Conservation (phyloP, 1,140 invertebrate species). For the Drosophila nigrodunni region DNA sequence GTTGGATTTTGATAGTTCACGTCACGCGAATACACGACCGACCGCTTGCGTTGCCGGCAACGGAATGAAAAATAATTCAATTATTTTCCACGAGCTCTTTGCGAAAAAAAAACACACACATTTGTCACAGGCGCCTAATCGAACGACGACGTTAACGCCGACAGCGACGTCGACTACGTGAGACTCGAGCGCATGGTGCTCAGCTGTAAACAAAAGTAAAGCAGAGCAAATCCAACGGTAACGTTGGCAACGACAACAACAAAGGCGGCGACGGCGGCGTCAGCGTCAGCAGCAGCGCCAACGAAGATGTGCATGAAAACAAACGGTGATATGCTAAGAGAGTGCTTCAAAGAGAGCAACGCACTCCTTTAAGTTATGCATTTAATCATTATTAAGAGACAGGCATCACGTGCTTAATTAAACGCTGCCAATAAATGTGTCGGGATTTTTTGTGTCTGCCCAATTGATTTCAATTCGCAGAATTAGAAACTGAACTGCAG, state of each 20-base stretch:
- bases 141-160: constrained; percentile 21
- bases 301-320: constrained; percentile 62
- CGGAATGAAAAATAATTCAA: constrained; percentile 81
- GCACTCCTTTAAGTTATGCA: constrained; percentile 15
- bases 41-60: constrained; percentile 76
- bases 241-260: constrained; percentile 57
- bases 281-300: constrained; percentile 37
- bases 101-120: constrained; percentile 16
- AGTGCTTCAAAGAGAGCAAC: not conserved
- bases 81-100: constrained; percentile 70
- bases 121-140: constrained; percentile 64
- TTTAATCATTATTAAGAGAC: no score
- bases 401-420: constrained; percentile 62
- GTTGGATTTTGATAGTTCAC: not conserved
- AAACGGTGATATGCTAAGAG: constrained; percentile 17
- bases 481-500: constrained; percentile 77
- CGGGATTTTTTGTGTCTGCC: constrained; percentile 18
- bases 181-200: constrained; percentile 38
- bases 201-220: constrained; percentile 71
- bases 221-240: constrained; percentile 20
- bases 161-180: constrained; percentile 22
- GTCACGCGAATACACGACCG: constrained; percentile 58
- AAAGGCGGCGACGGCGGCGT: no score
- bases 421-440: not conserved
- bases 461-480: constrained; percentile 74